These are phyloP conservation scores for Indri indri DNA, from an alignment of 2,113 vertebrate genomes.

Conservation along the genomic window DNA sequence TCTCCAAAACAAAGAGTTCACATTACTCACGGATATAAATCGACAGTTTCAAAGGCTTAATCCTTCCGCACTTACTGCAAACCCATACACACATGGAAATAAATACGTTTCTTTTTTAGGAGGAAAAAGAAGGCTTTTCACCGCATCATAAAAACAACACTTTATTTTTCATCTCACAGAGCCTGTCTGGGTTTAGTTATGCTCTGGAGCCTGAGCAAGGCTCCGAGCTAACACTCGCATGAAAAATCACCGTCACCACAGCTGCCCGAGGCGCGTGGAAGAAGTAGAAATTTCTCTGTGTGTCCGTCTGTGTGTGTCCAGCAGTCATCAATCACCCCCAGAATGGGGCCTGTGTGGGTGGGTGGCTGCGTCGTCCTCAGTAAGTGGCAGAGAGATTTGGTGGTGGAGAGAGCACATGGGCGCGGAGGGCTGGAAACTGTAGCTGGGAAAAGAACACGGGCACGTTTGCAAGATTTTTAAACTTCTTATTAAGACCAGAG, in stretches of 20 bases:
- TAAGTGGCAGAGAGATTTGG: slow-evolving; percentile 57
- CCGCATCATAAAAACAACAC: slow-evolving; percentile 43
- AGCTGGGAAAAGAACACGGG: not conserved
- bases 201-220: not conserved
- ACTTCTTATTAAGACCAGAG: not conserved
- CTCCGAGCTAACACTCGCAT: not conserved
- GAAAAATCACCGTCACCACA: slow-evolving; percentile 52
- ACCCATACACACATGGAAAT: slow-evolving; percentile 15
- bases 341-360: slow-evolving; percentile 28
- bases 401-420: not conserved
- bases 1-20: slow-evolving; percentile 39
- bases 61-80: slow-evolving; percentile 56
- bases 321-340: slow-evolving; percentile 53
- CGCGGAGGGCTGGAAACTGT: not conserved
- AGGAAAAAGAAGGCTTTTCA: not conserved
- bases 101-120: slow-evolving; percentile 65
- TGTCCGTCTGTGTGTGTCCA: slow-evolving; percentile 32
- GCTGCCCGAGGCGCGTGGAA: not conserved
- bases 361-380: not conserved
- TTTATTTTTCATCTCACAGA: slow-evolving; percentile 63
- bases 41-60: slow-evolving; percentile 60
- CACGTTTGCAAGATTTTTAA: not conserved
- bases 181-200: slow-evolving; percentile 42
- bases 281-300: slow-evolving; percentile 34
- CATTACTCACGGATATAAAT: slow-evolving; percentile 58